Conservation (phyloP, 2,888 invertebrate species). For the Chesias legatella region DNA sequence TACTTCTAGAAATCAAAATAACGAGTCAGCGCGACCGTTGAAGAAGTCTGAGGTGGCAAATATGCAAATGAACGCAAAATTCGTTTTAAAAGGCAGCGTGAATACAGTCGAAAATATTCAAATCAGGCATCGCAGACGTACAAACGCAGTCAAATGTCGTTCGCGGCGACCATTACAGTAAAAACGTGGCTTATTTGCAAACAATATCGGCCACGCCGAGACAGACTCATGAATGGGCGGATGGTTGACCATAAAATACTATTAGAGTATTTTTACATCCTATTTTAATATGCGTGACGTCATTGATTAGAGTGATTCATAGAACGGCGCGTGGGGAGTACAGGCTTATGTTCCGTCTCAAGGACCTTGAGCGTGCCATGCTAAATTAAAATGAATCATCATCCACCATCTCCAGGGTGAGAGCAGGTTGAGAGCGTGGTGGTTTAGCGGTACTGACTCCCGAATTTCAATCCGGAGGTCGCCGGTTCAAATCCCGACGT, state of each 20-base stretch:
- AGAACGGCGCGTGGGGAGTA: slow-evolving; percentile 27
- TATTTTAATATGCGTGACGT: slow-evolving; percentile 38
- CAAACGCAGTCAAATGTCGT: background rate
- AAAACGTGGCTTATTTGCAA: slow-evolving; percentile 46
- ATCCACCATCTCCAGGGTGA: background rate
- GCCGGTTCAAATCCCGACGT: too few relatives aligned
- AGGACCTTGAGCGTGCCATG: slow-evolving; percentile 40
- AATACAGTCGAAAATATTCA: background rate
- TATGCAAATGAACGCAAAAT: too few relatives aligned
- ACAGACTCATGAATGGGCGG: slow-evolving; percentile 61
- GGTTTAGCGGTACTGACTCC: too few relatives aligned
- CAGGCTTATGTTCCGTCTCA: slow-evolving; percentile 41
- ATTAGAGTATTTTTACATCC: slow-evolving; percentile 38
- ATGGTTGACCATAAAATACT: slow-evolving; percentile 55
- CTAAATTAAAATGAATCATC: slow-evolving; percentile 35
- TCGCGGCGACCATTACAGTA: slow-evolving; percentile 15
- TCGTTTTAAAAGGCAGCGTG: too few relatives aligned
- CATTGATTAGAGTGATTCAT: slow-evolving; percentile 37
- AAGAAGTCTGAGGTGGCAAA: background rate
- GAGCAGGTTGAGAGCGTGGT: too few relatives aligned
- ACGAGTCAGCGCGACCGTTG: too few relatives aligned
- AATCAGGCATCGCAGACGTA: background rate
- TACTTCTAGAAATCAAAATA: background rate
- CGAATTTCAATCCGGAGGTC: too few relatives aligned
- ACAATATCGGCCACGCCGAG: slow-evolving; percentile 43